phyloP scores from a whole-genome alignment of 2,797 vertebrate species.

The Spondyliosoma cantharus region DNA sequence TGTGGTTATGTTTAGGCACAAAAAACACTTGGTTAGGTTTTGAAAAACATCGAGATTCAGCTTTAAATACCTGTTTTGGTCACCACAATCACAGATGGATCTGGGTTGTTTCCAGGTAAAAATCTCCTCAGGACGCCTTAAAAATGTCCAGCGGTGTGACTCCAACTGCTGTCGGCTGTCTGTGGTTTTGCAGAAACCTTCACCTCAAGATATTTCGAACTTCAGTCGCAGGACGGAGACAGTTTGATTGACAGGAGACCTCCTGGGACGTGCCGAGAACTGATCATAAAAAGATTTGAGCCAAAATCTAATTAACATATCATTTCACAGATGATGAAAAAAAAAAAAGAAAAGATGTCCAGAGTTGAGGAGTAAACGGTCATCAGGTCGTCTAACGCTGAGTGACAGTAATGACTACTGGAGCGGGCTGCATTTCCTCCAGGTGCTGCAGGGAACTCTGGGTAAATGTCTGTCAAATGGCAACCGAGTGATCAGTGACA shows the following conservation, averaged over 20 bases:
- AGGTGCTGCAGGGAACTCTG: slow-evolving; percentile 47
- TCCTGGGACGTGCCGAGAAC: background rate
- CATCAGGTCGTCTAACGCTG: slow-evolving; percentile 5
- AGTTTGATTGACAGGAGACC: background rate
- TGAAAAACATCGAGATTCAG: too few species aligned
- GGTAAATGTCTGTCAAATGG: slow-evolving; percentile 49
- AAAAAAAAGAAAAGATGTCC: background rate
- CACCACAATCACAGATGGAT: too few species aligned
- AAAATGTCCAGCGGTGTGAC: too few species aligned
- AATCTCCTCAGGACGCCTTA: too few species aligned
- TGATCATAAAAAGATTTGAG: background rate
- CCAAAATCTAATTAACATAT: background rate
- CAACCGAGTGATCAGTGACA: slow-evolving; percentile 6
- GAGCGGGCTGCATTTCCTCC: slow-evolving; percentile 9
- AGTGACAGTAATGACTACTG: slow-evolving; percentile 50
- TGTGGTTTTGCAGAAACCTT: too few species aligned
- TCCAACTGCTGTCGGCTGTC: too few species aligned
- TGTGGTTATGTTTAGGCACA: too few species aligned
- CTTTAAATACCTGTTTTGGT: too few species aligned
- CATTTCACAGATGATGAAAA: too few species aligned
- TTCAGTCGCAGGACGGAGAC: background rate
- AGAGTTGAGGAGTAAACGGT: slow-evolving; percentile 14
- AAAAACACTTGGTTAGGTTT: too few species aligned
- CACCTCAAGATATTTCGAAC: too few species aligned
- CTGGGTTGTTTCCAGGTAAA: too few species aligned